phyloP scores from a whole-genome alignment of 2,888 invertebrate species.

The Apomyelois bistriatella region DNA sequence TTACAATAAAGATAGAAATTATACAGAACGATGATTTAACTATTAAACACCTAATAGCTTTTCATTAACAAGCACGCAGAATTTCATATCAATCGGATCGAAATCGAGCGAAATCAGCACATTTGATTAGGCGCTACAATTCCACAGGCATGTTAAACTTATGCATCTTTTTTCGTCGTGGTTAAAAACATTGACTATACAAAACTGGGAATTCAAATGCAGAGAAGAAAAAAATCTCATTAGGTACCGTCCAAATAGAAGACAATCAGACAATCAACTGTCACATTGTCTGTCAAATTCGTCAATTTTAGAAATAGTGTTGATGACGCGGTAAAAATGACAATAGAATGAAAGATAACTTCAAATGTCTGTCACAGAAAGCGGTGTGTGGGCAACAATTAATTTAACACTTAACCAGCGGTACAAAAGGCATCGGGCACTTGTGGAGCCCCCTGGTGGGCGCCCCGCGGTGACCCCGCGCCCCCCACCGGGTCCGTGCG shows the following conservation, averaged over 20 bases:
- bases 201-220: no score
- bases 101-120: no score
- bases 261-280: slow-evolving; percentile 4
- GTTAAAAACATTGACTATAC: no score
- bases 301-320: slow-evolving; percentile 4
- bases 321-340: slow-evolving; percentile 13
- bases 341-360: slow-evolving; percentile 9
- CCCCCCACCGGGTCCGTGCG: slow-evolving; percentile 46
- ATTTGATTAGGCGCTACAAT: no score
- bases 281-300: slow-evolving; percentile 3
- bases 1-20: no score
- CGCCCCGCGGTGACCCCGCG: slow-evolving; percentile 36
- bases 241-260: not conserved
- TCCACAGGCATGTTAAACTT: no score
- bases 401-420: slow-evolving; percentile 62
- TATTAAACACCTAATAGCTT: no score
- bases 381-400: slow-evolving; percentile 51
- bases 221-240: no score
- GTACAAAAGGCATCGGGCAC: slow-evolving; percentile 34
- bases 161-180: no score
- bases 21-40: no score
- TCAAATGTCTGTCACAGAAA: slow-evolving; percentile 28
- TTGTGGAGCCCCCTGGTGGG: slow-evolving; percentile 32
- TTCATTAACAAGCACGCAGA: no score
- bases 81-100: no score